Conservation (phyloP, 2,888 invertebrate species). For the Mylabris sibirica region DNA sequence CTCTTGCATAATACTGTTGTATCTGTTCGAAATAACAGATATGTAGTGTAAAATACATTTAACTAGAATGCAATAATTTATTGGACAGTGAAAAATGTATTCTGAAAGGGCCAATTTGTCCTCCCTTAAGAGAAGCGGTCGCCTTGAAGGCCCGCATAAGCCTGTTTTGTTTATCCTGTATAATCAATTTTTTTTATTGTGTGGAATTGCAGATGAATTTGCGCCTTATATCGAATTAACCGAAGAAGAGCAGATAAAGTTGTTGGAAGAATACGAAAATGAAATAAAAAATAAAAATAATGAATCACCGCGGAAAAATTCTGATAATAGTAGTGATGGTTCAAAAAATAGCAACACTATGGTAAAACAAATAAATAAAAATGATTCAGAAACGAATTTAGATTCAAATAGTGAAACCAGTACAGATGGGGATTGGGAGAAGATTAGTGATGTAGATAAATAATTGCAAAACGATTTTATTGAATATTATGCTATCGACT, state of each 20-base stretch:
- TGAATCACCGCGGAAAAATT: neutral
- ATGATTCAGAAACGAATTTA: conserved; percentile 49
- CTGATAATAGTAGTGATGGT: conserved; percentile 17
- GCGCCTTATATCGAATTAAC: conserved; percentile 71
- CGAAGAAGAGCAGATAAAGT: conserved; percentile 74
- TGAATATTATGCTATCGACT: neutral
- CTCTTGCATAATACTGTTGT: no score
- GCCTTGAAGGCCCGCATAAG: no score
- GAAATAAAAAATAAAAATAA: conserved; percentile 59
- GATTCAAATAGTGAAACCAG: conserved; percentile 54
- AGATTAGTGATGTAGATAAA: conserved; percentile 56
- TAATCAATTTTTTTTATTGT: no score
- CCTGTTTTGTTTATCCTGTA: no score
- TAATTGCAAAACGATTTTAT: conserved; percentile 20
- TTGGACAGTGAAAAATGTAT: no score
- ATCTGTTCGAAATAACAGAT: no score
- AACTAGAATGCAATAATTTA: no score
- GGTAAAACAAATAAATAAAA: conserved; percentile 42
- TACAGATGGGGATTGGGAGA: conserved; percentile 63
- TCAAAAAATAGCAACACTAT: conserved; percentile 28
- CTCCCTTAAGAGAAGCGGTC: no score
- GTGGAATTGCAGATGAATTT: conserved; percentile 67
- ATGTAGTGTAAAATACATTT: no score
- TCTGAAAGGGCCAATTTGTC: no score
- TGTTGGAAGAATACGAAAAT: conserved; percentile 73